phyloP scores from a whole-genome alignment of 2,888 invertebrate species.

The Tetropium fuscum region DNA sequence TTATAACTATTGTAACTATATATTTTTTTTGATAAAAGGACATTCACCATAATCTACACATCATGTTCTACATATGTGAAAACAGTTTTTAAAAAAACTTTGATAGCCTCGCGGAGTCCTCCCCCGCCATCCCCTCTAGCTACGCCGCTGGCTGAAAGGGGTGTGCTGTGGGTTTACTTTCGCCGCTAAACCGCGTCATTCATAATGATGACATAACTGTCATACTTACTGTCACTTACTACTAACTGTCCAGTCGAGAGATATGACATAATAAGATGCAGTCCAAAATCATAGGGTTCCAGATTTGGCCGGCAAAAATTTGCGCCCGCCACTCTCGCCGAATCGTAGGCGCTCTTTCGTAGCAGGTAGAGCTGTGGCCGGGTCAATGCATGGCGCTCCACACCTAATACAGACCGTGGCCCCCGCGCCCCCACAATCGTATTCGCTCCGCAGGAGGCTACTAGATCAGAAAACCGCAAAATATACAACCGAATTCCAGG shows the following conservation, averaged over 20 bases:
- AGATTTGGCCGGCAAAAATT: conserved; percentile 1
- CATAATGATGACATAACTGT: too few relatives aligned
- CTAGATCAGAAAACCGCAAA: conserved; percentile 23
- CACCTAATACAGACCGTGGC: conserved; percentile 28
- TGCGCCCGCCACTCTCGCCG: background rate
- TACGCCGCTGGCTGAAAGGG: too few relatives aligned
- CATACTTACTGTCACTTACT: background rate
- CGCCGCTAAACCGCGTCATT: too few relatives aligned
- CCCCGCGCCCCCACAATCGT: conserved; percentile 30
- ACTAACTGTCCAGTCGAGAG: background rate
- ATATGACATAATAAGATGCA: background rate
- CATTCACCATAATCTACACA: too few relatives aligned
- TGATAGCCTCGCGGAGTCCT: too few relatives aligned
- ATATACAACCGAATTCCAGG: conserved; percentile 20
- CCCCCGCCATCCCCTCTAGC: too few relatives aligned
- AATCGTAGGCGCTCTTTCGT: conserved; percentile 32
- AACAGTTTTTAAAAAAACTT: too few relatives aligned
- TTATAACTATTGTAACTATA: too few relatives aligned
- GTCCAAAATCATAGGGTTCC: too few relatives aligned
- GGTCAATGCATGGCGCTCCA: conserved; percentile 53
- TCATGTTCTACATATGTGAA: too few relatives aligned
- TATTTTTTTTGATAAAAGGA: too few relatives aligned
- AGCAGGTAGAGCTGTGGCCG: conserved; percentile 39
- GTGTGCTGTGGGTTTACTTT: too few relatives aligned
- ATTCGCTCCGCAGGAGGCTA: conserved; percentile 10